Evolutionary conservation across 2,888 invertebrate species (phyloP).

Genomic region (Clivina fossor): DNA sequence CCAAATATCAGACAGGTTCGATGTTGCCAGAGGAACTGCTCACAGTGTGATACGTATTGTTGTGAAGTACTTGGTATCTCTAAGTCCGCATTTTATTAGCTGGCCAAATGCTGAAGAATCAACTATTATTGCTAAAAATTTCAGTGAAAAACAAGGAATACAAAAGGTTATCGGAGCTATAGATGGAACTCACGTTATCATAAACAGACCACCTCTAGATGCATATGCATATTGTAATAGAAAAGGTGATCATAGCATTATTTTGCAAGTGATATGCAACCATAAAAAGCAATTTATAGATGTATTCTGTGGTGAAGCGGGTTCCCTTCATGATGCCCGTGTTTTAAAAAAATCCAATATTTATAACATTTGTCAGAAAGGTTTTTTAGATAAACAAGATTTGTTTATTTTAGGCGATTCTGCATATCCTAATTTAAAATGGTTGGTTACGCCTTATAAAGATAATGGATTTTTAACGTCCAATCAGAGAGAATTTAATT

Average conservation of each 20-base stretch:
- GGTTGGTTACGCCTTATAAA: slow-evolving; percentile 43
- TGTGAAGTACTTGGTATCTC: slow-evolving; percentile 6
- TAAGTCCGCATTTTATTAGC: background rate
- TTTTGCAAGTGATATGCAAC: slow-evolving; percentile 43
- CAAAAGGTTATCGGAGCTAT: slow-evolving; percentile 39
- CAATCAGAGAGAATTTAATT: slow-evolving; percentile 42
- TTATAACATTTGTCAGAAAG: slow-evolving; percentile 18
- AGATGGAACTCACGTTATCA: slow-evolving; percentile 39
- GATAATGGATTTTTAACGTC: slow-evolving; percentile 42
- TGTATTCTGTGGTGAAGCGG: slow-evolving; percentile 42
- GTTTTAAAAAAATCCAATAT: slow-evolving; percentile 39
- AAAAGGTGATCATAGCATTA: slow-evolving; percentile 38
- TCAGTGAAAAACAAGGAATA: slow-evolving; percentile 24
- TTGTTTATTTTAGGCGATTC: slow-evolving; percentile 40
- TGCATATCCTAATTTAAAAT: slow-evolving; percentile 41
- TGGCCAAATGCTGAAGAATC: slow-evolving; percentile 1
- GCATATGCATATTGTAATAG: slow-evolving; percentile 38
- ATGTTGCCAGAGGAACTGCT: slow-evolving; percentile 33
- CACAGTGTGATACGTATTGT: too few species aligned
- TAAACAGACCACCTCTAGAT: slow-evolving; percentile 35
- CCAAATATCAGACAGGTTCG: slow-evolving; percentile 34
- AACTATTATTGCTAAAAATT: slow-evolving; percentile 8
- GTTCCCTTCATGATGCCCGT: slow-evolving; percentile 41
- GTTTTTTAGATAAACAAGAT: background rate
- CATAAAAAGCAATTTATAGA: slow-evolving; percentile 42